phyloP scores from a whole-genome alignment of 2,113 vertebrate species.

The Mustelus asterias region DNA sequence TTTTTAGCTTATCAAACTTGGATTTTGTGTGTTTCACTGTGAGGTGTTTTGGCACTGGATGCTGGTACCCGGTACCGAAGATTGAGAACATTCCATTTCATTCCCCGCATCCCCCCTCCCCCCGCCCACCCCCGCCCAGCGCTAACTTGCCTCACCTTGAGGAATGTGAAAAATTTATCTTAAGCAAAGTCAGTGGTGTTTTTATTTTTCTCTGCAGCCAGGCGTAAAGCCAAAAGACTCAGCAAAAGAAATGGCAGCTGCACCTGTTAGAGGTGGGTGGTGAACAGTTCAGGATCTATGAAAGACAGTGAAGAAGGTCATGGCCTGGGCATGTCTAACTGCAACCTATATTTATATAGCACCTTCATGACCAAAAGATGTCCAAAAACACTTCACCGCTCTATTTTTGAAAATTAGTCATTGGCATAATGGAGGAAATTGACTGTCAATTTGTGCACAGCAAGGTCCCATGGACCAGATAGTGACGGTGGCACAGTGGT shows the following conservation, averaged over 20 bases:
- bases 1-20: neutral
- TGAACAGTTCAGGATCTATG: neutral
- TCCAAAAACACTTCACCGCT: neutral
- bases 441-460: neutral
- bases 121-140: too few relatives aligned
- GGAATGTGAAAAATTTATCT: neutral
- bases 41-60: neutral
- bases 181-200: neutral
- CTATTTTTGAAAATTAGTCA: neutral
- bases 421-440: neutral
- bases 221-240: neutral
- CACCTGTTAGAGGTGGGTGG: neutral
- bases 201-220: neutral
- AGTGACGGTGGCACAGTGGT: too few relatives aligned
- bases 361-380: neutral
- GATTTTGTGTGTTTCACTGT: neutral
- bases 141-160: neutral
- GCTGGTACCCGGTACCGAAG: neutral
- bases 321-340: neutral
- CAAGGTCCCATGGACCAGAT: neutral
- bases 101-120: neutral
- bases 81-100: neutral
- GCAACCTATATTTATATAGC: neutral
- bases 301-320: neutral
- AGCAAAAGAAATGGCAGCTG: neutral